These are phyloP conservation scores for Gambusia holbrooki DNA, from an alignment of 2,113 vertebrate species.

Conservation along the genomic window DNA sequence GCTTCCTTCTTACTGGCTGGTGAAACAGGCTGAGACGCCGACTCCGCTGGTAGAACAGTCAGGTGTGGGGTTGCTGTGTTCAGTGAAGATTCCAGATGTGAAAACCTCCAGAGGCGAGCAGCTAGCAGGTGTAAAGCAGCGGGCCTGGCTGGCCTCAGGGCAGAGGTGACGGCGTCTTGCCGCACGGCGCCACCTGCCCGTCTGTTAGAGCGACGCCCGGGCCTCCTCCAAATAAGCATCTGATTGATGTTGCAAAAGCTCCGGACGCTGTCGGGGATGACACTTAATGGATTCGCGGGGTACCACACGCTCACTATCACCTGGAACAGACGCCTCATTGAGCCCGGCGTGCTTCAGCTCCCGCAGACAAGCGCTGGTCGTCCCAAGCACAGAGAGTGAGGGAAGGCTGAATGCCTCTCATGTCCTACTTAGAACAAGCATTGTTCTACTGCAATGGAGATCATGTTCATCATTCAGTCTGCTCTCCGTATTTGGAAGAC, in stretches of 20 bases:
- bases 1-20: not conserved
- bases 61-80: constrained; percentile 50
- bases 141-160: constrained; percentile 44
- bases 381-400: constrained; percentile 38
- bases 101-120: constrained; percentile 52
- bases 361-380: constrained; percentile 48
- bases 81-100: constrained; percentile 57
- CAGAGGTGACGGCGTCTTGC: constrained; percentile 70
- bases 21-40: not conserved
- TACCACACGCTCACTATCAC: constrained; percentile 36
- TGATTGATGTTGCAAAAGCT: constrained; percentile 68
- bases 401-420: constrained; percentile 61
- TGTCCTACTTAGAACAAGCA: constrained; percentile 72
- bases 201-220: constrained; percentile 33
- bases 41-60: constrained; percentile 33
- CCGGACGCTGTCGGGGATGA: constrained; percentile 29
- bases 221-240: constrained; percentile 56
- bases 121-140: constrained; percentile 63
- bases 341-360: constrained; percentile 25
- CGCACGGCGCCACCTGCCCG: constrained; percentile 67
- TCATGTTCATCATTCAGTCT: constrained; percentile 70
- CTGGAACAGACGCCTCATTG: constrained; percentile 66
- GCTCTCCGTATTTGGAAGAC: constrained; percentile 53
- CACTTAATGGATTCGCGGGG: constrained; percentile 31
- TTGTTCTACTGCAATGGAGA: constrained; percentile 72